These are phyloP conservation scores for Chaetodon auriga DNA, from an alignment of 2,113 vertebrate genomes.

Conservation along the genomic window DNA sequence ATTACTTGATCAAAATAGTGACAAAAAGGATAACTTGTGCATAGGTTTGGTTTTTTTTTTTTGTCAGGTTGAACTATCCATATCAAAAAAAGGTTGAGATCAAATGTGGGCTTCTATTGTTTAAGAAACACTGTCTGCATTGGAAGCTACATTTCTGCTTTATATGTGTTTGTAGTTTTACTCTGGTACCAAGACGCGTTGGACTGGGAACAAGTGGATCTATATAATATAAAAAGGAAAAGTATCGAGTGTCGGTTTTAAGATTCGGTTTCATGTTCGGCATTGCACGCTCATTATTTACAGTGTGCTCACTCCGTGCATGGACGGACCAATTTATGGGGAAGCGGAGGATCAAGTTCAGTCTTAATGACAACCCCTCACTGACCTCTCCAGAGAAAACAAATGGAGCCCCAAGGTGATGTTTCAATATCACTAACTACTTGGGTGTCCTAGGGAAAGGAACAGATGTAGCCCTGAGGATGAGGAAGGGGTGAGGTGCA, in stretches of 20 bases:
- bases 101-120: conserved; percentile 17
- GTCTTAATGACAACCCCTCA: conserved; percentile 85
- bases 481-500: conserved; percentile 82
- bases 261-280: conserved; percentile 73
- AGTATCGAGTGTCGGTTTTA: conserved; percentile 65
- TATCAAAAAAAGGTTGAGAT: conserved; percentile 3
- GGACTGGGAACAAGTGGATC: conserved; percentile 52
- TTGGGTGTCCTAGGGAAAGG: conserved; percentile 85
- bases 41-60: not conserved
- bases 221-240: conserved; percentile 50
- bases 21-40: not conserved
- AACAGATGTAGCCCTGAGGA: conserved; percentile 88
- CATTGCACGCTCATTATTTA: conserved; percentile 80
- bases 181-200: conserved; percentile 23
- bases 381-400: conserved; percentile 87
- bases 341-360: conserved; percentile 87
- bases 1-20: conserved; percentile 35
- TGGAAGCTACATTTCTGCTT: not conserved
- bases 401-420: conserved; percentile 90
- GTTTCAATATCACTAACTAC: conserved; percentile 88
- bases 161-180: conserved; percentile 9
- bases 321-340: conserved; percentile 79
- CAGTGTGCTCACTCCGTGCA: conserved; percentile 69
- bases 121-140: conserved; percentile 18
- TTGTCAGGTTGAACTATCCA: conserved; percentile 6